Evolutionary conservation across 2,797 vertebrate genomes (phyloP).

Genomic region (Mionectes olivaceus): DNA sequence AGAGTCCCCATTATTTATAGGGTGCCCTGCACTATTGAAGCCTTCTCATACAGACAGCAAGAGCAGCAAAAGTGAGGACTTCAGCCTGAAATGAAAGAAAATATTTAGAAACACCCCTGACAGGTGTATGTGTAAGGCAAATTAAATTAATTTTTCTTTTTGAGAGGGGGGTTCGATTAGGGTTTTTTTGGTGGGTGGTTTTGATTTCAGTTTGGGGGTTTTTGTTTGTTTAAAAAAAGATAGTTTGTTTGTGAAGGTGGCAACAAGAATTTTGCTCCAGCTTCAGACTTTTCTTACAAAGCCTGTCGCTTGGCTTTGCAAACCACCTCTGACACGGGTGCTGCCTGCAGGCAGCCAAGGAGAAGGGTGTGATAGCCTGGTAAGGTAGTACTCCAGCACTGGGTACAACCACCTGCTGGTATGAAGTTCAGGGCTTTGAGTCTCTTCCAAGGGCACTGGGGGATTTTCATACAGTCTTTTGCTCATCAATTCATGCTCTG

Average conservation of each 20-base stretch:
- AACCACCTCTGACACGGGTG: accelerated
- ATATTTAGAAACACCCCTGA: not conserved
- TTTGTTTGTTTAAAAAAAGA: not conserved
- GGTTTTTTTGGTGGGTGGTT: not conserved
- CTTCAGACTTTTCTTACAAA: not conserved
- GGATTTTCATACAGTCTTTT: not conserved
- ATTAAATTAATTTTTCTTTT: not conserved
- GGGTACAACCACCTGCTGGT: not conserved
- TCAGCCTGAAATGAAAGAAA: not conserved
- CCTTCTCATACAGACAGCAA: not conserved
- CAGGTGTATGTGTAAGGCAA: not conserved
- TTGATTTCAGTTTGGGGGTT: not conserved
- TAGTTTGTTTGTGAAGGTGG: not conserved
- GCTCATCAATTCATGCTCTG: not conserved
- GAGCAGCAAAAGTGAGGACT: not conserved
- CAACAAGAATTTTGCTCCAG: not conserved
- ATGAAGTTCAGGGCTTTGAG: not conserved
- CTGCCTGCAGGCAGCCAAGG: not conserved
- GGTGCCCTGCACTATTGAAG: not conserved
- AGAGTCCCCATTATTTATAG: not conserved
- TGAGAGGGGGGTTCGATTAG: accelerated
- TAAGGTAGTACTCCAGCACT: not conserved
- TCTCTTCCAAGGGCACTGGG: not conserved
- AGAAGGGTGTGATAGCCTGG: not conserved
- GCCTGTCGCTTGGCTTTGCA: not conserved